Base-by-base conservation (phyloP, 1,140 invertebrate genomes). In the Bombus cullumanus region DNA sequence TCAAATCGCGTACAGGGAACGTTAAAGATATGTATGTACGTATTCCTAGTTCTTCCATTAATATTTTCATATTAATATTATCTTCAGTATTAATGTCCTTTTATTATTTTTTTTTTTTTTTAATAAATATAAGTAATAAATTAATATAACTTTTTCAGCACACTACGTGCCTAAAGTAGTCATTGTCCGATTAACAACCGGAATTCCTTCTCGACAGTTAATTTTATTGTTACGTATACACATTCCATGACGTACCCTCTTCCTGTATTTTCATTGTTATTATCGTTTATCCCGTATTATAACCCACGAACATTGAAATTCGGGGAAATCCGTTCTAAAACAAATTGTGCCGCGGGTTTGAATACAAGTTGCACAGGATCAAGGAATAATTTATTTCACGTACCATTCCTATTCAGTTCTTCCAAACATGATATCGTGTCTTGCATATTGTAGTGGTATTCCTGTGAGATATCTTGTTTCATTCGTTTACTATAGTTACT, bases 221-320 rank as follows among this genome's bases (percentile, higher is more conserved):
- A 9, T 39, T 77, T 68, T 31, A 57, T 57, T 76, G 68, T 68
- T 68, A 31, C 34, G 10, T 25, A 13, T 25, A 62, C 59, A 53
- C 47, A 6, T 53, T 22, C 18, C 47, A 53, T 22, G 47, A 22
- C 18, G 47, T 53, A 31, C 31, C 3, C 0, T 18, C n/a, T 59
- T 71, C 28, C 47, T 47, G 39, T 59, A 59, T 74, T 81, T 74
- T 81, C 80, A n/a, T 81, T 34, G 53, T 74, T 73, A 62, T 64
- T 62, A 62, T 34, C 69, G 57, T 73, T 81, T 81, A 81, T 74
- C 39, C 57, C 34, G 69, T 15, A 47, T 73, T 62, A 43, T 22
- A 39, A 41, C 22, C 53, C 4, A 22, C 53, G 53, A 74, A 34
- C 28, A 25, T 22, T 31, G 39, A 81, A 82, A 62, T 81, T 59